phyloP scores from a whole-genome alignment of 2,888 invertebrate species.

The Sphaerophoria rueppellii region DNA sequence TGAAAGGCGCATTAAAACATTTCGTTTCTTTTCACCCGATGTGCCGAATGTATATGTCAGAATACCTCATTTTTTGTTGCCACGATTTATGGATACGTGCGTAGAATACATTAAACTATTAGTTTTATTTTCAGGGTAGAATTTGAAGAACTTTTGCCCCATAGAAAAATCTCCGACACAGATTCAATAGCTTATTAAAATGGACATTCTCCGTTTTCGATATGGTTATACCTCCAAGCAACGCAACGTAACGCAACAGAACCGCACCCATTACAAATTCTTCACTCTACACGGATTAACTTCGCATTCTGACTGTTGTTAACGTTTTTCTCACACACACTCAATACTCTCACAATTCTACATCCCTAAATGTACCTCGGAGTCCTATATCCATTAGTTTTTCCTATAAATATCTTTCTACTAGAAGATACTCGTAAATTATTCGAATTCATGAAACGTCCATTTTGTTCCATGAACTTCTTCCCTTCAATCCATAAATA shows the following conservation, averaged over 20 bases:
- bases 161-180: conserved; percentile 38
- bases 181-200: conserved; percentile 6
- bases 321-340: neutral
- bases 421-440: conserved; percentile 32
- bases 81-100: conserved; percentile 62
- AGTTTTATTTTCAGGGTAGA: neutral
- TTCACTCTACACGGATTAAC: neutral
- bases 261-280: neutral
- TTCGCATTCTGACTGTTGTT: conserved; percentile 24
- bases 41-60: conserved; percentile 31
- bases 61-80: conserved; percentile 52
- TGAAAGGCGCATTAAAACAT: neutral
- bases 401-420: conserved; percentile 2
- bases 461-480: conserved; percentile 6
- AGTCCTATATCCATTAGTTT: neutral
- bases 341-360: neutral
- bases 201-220: neutral
- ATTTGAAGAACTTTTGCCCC: conserved; percentile 58
- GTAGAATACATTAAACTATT: conserved; percentile 49
- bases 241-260: conserved; percentile 7
- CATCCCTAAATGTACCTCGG: neutral
- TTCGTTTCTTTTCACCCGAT: neutral
- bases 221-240: neutral
- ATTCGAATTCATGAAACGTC: conserved; percentile 34
- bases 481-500: conserved; percentile 4